A percentile compares a stretch with the other conserved stretches of the same genome.
Conservation (phyloP, 2,113 vertebrate genomes). For the Tylochromis polylepis region DNA sequence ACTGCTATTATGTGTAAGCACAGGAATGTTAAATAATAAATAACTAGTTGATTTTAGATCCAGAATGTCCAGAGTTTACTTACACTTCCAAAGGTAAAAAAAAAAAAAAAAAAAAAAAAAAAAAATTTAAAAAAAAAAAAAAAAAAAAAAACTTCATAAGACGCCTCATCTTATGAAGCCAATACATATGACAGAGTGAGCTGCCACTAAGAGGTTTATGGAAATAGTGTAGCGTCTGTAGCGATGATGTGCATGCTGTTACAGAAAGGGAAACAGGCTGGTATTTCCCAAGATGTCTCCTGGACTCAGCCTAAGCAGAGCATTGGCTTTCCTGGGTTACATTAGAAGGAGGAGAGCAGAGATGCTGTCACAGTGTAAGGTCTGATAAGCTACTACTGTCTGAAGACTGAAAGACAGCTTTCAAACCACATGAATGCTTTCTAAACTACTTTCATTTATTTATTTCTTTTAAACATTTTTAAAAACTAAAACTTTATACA, state of each 20-base stretch:
- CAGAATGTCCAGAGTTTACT: no score
- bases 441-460: neutral
- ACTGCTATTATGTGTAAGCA: no score
- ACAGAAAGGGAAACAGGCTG: conserved; percentile 18
- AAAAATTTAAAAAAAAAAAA: no score
- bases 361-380: conserved; percentile 5
- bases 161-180: neutral
- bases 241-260: conserved; percentile 22
- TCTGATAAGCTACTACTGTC: conserved; percentile 24
- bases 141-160: neutral
- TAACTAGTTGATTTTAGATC: no score
- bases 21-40: no score
- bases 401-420: conserved; percentile 14
- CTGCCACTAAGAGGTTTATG: conserved; percentile 50
- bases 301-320: conserved; percentile 13
- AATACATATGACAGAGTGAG: conserved; percentile 21
- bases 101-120: no score
- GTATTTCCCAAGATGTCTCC: conserved; percentile 30
- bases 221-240: conserved; percentile 44
- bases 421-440: neutral
- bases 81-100: no score
- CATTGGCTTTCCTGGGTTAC: conserved; percentile 1
- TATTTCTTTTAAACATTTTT: neutral
- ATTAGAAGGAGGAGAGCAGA: neutral
- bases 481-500: accelerated